Evolutionary conservation across 2,797 vertebrate species (phyloP), one percentile per base, ranked within the genome.

Genomic region (Galago senegalensis): DNA sequence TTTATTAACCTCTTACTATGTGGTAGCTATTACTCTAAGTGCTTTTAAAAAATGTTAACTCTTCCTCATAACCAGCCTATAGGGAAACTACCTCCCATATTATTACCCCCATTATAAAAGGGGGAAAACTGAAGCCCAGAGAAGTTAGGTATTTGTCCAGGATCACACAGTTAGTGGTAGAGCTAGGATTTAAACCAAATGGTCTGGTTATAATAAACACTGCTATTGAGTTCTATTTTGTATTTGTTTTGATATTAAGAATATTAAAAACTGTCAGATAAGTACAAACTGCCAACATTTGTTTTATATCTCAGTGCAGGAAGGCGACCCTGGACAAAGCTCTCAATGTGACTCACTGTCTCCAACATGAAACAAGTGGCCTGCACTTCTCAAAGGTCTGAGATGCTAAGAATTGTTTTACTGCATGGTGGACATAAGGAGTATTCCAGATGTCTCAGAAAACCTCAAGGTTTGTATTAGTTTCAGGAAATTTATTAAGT

Each of bases 391-490:
- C 7, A 0, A 99, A 98, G 98, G 98, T 73, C 92, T 99, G 89
- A 97, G 97, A 17, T 99, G 98, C 95, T 98, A 99, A 95, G 97
- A 99, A 96, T 16, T 67, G 1, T 98, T 99, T 97, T 99, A 99
- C 90, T 97, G 70, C 65, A 79, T 99, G 84, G 82, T 98, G 79
- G 98, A 99, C 80, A 98, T 97, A 96, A 98, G 97, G 95, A 97
- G 98, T 93, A 97, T 99, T 87, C 82, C 85, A 67, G 98, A 98
- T 87, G 92, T 99, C 93, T 98, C 97, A 75, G 96, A 97, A 58
- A 98, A 98, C 40, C 97, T 99, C 67, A 98, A 98, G 97, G 98
- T 99, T 67, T 83, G 83, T 96, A 40, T 72, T 37, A 60, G 11
- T 91, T 95, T 92, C 13, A 73, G 65, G 80, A 76, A 87, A 83